Conservation (phyloP, 1,140 invertebrate species). For the Amyelois transitella region DNA sequence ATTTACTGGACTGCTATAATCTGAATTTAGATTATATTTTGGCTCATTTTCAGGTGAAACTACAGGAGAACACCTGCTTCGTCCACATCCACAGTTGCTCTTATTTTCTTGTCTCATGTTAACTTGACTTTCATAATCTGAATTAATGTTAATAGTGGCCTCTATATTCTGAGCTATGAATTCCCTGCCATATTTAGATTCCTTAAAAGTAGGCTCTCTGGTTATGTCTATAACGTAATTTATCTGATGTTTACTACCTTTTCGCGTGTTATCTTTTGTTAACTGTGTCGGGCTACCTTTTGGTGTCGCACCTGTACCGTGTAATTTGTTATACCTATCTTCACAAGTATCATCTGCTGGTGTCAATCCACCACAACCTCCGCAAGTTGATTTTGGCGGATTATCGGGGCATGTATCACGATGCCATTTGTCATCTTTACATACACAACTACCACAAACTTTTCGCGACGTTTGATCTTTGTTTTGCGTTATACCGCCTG, state of each 20-base stretch:
- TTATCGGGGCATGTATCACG: conserved; percentile 43
- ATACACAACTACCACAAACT: conserved; percentile 56
- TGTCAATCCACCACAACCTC: conserved; percentile 44
- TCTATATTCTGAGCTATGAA: conserved; percentile 16
- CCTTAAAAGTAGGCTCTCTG: conserved; percentile 35
- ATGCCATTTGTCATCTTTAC: conserved; percentile 63
- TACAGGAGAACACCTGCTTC: neutral
- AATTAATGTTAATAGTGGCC: neutral
- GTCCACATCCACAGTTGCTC: neutral
- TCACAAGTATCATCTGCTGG: conserved; percentile 44
- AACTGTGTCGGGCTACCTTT: conserved; percentile 31
- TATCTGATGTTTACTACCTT: conserved; percentile 37
- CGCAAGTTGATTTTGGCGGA: conserved; percentile 31
- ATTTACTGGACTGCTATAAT: neutral
- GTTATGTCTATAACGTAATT: conserved; percentile 42
- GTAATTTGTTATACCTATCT: conserved; percentile 39
- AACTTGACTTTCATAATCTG: neutral
- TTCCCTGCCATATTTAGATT: conserved; percentile 24
- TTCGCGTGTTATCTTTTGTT: conserved; percentile 29
- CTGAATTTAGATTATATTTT: neutral
- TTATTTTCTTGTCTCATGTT: neutral
- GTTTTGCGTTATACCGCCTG: conserved; percentile 19
- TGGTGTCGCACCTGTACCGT: conserved; percentile 38
- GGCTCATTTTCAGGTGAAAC: no score
- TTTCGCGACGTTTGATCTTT: conserved; percentile 34